Conservation (phyloP, 2,797 vertebrate genomes). For the Trichosurus vulpecula region DNA sequence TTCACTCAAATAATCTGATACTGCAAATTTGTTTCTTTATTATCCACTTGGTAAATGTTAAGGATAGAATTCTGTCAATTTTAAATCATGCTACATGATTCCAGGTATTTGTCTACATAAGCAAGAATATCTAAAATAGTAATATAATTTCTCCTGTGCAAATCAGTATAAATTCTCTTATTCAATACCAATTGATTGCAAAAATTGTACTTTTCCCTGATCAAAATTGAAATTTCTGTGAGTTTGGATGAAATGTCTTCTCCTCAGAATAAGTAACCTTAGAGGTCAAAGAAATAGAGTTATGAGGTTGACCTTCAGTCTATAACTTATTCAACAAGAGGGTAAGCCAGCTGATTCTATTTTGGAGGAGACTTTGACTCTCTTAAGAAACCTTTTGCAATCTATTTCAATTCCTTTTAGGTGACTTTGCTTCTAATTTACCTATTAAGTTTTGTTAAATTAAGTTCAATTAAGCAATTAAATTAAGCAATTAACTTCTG, state of each 20-base stretch:
- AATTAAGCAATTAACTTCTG: not conserved
- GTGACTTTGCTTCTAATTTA: not conserved
- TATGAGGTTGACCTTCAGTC: not conserved
- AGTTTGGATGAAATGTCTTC: not conserved
- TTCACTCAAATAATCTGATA: not conserved
- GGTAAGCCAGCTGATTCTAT: not conserved
- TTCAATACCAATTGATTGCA: no score
- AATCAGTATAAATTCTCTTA: not conserved
- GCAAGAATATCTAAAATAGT: not conserved
- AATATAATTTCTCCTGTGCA: not conserved
- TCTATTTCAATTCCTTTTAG: not conserved
- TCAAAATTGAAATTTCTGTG: not conserved
- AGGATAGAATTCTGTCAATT: not conserved
- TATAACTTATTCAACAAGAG: not conserved
- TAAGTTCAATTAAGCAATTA: not conserved
- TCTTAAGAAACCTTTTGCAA: not conserved
- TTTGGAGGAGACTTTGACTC: not conserved
- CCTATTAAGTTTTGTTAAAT: not conserved
- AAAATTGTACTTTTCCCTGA: not conserved
- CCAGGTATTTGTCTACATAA: not conserved
- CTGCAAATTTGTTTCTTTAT: not conserved
- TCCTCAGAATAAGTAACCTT: not conserved
- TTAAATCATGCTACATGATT: not conserved
- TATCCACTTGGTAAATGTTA: not conserved
- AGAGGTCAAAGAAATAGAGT: not conserved